Conservation (phyloP, 2,113 vertebrate species). For the Apodemus speciosus region DNA sequence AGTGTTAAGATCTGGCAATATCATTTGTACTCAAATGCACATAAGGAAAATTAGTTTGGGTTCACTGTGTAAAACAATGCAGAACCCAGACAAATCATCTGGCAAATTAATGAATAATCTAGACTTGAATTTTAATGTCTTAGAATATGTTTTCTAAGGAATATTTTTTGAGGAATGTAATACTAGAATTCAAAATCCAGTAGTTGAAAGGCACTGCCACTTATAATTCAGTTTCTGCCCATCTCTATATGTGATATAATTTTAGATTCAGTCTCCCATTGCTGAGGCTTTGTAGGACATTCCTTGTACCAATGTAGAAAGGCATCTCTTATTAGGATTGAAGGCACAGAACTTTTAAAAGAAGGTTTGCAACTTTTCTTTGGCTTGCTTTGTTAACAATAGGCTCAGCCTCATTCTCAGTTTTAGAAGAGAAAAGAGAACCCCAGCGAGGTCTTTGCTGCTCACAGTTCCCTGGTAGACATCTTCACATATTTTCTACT, state of each 20-base stretch:
- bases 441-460: not conserved
- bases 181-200: constrained; percentile 22
- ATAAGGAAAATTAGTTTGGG: constrained; percentile 15
- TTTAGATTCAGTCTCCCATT: not conserved
- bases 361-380: not conserved
- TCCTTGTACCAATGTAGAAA: not conserved
- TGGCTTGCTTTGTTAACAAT: constrained; percentile 6
- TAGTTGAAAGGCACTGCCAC: not conserved
- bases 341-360: not conserved
- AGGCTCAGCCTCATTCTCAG: not conserved
- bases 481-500: not conserved
- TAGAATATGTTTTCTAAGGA: not conserved
- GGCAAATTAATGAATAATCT: constrained; percentile 19
- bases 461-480: not conserved
- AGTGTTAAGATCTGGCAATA: not conserved
- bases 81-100: not conserved
- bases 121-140: constrained; percentile 52
- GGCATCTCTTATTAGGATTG: not conserved
- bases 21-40: constrained; percentile 24
- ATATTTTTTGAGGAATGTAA: not conserved
- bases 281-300: not conserved
- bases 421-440: constrained; percentile 44
- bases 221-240: constrained; percentile 9
- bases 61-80: constrained; percentile 12
- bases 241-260: not conserved